Evolutionary conservation across 2,113 vertebrate species (phyloP).

Genomic region (Elephas maximus): DNA sequence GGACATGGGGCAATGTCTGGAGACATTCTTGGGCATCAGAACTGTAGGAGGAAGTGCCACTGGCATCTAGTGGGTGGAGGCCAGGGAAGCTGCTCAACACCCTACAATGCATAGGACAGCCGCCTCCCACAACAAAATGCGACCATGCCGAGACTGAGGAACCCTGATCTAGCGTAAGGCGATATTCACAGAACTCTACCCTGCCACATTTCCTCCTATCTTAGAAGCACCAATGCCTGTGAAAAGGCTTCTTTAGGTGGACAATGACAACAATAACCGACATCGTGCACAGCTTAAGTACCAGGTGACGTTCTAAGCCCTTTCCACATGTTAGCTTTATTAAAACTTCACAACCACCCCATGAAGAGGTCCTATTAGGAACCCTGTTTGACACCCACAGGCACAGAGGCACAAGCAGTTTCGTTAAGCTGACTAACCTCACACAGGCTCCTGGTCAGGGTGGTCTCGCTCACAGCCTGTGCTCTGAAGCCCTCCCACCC

Average conservation of each 20-base stretch:
- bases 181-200: background rate
- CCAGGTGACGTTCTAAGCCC: background rate
- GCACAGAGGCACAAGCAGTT: background rate
- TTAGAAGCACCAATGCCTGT: background rate
- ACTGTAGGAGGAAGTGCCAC: background rate
- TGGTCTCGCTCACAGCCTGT: background rate
- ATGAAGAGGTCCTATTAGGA: accelerated
- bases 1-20: background rate
- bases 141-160: background rate
- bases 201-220: background rate
- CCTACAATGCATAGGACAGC: background rate
- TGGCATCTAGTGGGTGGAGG: background rate
- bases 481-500: background rate
- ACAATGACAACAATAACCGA: background rate
- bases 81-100: background rate
- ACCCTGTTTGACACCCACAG: accelerated
- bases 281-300: accelerated
- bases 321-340: background rate
- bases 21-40: background rate
- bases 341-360: background rate
- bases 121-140: background rate
- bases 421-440: background rate
- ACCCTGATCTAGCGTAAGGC: background rate
- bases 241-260: background rate
- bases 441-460: background rate